Base-by-base conservation (phyloP, 1,140 invertebrate species). In the Drosophila kanapiae region DNA sequence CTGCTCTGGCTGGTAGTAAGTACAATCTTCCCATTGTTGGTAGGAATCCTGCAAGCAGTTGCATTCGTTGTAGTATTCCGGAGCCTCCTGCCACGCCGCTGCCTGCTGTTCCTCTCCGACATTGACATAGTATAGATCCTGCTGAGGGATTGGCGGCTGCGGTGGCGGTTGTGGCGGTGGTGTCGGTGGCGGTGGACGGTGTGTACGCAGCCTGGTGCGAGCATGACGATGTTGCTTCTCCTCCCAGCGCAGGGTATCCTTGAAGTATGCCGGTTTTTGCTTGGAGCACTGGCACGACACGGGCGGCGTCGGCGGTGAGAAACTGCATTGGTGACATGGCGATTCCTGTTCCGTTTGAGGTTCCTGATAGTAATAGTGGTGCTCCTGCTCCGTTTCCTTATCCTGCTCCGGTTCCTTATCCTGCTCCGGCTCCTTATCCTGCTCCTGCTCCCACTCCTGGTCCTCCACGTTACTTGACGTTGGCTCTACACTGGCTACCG, bases 211-310 rank as follows among this genome's bases (percentile, higher is more conserved):
- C 9, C 31, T 29, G 10, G 67, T 42, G n/a, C 27, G 53, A 1
- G 69, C 37, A 31, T 51, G 27, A 13, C 58, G 68, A 8, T 70
- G 67, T 13, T 47, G 16, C 2, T 38, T 59, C 35, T 33, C 59
- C 43, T 64, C 43, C 64, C 59, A 67, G 4, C 10, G 23, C 33
- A 33, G 7, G 0, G 23, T 5, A 0, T 23, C 27, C 13, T 45
- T 63, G 13, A 65, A 29, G 0, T 11, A 14, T 4, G 5, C 8
- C 0, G 57, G 13, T 14, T 43, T 64, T 0, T 3, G 4, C 6
- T 6, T 14, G 51, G 1, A 9, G 11, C 35, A 0, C 16, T 54
- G 23, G 16, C 6, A 56, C 1, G 18, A 9, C 40, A 10, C 4
- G 1, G n/a, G 6, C 1, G 35, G 4, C 4, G n/a, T n/a, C n/a